Percentiles rank a stretch among this genome's conserved stretches.
Evolutionary conservation across 1,140 invertebrate species (phyloP).

Genomic region (Diorhabda carinulata): DNA sequence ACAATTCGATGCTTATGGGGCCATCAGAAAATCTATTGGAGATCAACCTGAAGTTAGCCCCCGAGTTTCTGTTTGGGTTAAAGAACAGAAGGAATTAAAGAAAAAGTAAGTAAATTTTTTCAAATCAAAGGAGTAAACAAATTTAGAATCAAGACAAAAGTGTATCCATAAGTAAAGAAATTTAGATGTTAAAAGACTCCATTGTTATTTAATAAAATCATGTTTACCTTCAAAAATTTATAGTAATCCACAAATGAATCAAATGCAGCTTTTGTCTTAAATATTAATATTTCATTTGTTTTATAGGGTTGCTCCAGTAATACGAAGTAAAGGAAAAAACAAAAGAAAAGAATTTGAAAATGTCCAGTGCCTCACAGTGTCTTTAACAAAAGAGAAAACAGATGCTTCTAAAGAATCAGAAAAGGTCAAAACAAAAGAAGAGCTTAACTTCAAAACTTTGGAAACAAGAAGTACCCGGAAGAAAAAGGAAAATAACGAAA

Average conservation of each 20-base stretch:
- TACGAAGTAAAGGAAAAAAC: neutral
- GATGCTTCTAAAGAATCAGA: neutral
- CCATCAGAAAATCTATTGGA: conserved; percentile 24
- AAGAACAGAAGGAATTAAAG: conserved; percentile 23
- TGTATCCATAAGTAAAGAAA: no score
- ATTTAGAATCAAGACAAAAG: no score
- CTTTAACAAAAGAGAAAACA: neutral
- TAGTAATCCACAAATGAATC: no score
- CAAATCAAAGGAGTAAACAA: no score
- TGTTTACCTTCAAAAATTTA: no score
- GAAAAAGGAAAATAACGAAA: neutral
- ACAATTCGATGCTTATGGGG: neutral
- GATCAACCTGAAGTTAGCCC: conserved; percentile 21
- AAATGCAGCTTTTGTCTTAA: no score
- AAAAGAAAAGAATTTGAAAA: neutral
- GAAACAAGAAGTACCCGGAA: neutral
- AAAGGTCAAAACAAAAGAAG: neutral
- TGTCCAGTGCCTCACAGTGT: neutral
- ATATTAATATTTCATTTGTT: no score
- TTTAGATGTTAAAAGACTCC: no score
- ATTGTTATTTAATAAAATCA: no score
- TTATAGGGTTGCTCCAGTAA: no score
- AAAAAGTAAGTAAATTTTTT: neutral
- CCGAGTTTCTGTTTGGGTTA: conserved; percentile 25
- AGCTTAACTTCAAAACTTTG: neutral